Percentiles rank a stretch among this genome's conserved stretches.
Conservation (phyloP, 2,888 invertebrate genomes). For the Drosophila quinaria region DNA sequence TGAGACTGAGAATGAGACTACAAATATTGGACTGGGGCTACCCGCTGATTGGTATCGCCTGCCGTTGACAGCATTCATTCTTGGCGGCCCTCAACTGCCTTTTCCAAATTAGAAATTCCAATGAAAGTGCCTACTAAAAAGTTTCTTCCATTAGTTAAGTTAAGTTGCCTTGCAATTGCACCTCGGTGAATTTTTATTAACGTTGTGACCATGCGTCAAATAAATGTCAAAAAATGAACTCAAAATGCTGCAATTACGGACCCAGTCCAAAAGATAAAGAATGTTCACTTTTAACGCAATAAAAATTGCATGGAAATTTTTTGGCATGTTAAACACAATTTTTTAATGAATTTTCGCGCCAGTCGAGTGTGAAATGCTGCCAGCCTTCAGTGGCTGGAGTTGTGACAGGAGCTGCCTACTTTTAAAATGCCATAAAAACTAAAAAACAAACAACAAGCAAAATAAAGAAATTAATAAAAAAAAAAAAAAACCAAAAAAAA, state of each 20-base stretch:
- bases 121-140: slow-evolving; percentile 45
- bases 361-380: slow-evolving; percentile 83
- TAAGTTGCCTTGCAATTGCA: slow-evolving; percentile 41
- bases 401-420: slow-evolving; percentile 51
- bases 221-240: slow-evolving; percentile 82
- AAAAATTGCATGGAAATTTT: slow-evolving; percentile 66
- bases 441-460: slow-evolving; percentile 47
- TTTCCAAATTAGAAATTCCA: slow-evolving; percentile 65
- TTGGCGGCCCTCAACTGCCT: slow-evolving; percentile 44
- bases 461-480: slow-evolving; percentile 45
- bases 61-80: slow-evolving; percentile 82
- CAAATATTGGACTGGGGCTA: slow-evolving; percentile 7
- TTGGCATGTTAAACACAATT: slow-evolving; percentile 66
- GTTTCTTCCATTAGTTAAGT: not conserved
- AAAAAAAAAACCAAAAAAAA: slow-evolving; percentile 40
- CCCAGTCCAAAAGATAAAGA: slow-evolving; percentile 34
- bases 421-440: slow-evolving; percentile 75
- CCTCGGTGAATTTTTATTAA: slow-evolving; percentile 68
- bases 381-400: slow-evolving; percentile 27
- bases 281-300: slow-evolving; percentile 56
- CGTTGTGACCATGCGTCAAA: slow-evolving; percentile 78
- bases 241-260: slow-evolving; percentile 59
- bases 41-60: slow-evolving; percentile 77
- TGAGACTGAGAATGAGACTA: not conserved
- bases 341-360: slow-evolving; percentile 85